Conservation (phyloP, 2,113 vertebrate species). For the Phalacrocorax pelagicus region DNA sequence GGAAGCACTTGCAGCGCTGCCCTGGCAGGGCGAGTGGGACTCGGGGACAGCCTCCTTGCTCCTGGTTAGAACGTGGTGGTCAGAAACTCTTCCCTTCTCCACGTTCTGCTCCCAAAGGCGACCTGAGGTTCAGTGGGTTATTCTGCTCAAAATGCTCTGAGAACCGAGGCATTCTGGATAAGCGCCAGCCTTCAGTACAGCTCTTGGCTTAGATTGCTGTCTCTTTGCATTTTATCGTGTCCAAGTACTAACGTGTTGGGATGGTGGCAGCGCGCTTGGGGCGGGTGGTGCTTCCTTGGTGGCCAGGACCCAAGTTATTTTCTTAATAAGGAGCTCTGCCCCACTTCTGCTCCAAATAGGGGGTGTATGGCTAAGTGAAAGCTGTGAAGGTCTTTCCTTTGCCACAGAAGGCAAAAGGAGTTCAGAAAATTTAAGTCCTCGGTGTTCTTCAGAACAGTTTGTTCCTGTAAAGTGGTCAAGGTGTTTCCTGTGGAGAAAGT, state of each 20-base stretch:
- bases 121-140: not conserved
- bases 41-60: not conserved
- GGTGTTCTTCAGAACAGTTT: not conserved
- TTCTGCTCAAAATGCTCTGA: not conserved
- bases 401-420: not conserved
- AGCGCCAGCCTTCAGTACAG: not conserved
- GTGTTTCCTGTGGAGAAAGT: not conserved
- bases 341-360: not conserved
- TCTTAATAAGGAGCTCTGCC: not conserved
- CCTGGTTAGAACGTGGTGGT: not conserved
- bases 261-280: accelerated
- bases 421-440: not conserved
- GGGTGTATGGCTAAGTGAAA: accelerated
- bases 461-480: not conserved
- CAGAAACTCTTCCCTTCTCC: not conserved
- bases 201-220: not conserved
- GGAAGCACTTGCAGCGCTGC: not conserved
- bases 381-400: not conserved
- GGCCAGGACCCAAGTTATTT: not conserved
- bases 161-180: not conserved
- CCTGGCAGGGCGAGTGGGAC: accelerated
- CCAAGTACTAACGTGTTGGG: not conserved
- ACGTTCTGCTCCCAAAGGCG: not conserved
- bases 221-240: accelerated
- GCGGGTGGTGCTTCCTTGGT: not conserved